phyloP scores from a whole-genome alignment of 2,888 invertebrate species.

The Zygogramma bicolorata region DNA sequence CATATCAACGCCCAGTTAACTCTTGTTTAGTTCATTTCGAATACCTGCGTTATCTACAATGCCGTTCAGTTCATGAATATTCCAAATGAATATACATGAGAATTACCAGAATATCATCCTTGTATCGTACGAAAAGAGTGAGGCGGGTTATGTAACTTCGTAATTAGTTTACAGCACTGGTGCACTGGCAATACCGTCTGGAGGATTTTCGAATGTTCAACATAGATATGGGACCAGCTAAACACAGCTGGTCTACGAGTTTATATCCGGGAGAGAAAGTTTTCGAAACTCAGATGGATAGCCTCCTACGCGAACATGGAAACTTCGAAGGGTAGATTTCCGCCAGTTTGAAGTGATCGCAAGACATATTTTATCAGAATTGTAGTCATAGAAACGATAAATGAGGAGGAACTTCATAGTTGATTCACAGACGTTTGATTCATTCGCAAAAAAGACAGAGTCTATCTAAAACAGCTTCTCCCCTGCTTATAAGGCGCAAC shows the following conservation, averaged over 20 bases:
- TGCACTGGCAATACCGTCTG: neutral
- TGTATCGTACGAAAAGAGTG: neutral
- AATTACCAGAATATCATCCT: conserved; percentile 3
- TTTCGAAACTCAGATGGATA: too few relatives aligned
- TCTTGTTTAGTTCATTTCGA: conserved; percentile 7
- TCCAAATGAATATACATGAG: conserved; percentile 13
- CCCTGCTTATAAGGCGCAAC: too few relatives aligned
- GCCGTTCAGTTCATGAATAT: conserved; percentile 7
- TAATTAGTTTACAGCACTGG: neutral
- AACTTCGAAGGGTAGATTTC: too few relatives aligned
- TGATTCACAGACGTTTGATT: too few relatives aligned
- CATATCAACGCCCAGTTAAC: neutral
- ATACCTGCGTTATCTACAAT: neutral
- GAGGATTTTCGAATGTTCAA: neutral
- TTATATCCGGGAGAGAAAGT: neutral
- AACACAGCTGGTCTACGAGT: neutral
- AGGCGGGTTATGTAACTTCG: conserved; percentile 3
- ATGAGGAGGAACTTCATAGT: too few relatives aligned
- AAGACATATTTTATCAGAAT: too few relatives aligned
- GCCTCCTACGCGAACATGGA: too few relatives aligned
- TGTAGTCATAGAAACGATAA: too few relatives aligned
- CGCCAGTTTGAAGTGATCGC: too few relatives aligned
- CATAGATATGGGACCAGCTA: neutral
- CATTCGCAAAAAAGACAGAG: too few relatives aligned
- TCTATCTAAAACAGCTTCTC: too few relatives aligned